Evolutionary conservation across 1,140 invertebrate genomes (phyloP).

Genomic region (Antheraea mylitta): DNA sequence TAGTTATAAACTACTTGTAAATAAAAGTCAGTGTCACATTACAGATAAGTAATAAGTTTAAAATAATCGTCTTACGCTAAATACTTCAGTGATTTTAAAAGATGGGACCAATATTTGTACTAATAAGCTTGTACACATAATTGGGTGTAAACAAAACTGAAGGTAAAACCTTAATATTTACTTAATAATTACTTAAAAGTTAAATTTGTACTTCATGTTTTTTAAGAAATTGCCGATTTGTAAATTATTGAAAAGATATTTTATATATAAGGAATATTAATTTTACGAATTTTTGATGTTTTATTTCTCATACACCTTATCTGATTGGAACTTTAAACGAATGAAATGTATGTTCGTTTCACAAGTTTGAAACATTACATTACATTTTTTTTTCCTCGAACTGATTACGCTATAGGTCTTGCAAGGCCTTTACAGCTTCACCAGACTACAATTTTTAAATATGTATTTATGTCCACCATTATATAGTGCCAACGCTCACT

Average conservation of each 20-base stretch:
- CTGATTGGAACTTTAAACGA: background rate
- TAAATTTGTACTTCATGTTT: background rate
- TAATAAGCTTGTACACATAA: background rate
- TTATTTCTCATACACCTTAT: background rate
- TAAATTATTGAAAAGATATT: conserved; percentile 2
- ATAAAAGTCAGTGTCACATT: conserved; percentile 6
- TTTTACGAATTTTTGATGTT: background rate
- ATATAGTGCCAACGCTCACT: too few species aligned
- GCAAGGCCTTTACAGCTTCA: too few species aligned
- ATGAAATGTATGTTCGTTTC: background rate
- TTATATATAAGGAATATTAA: background rate
- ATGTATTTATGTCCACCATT: too few species aligned
- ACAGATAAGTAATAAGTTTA: conserved; percentile 3
- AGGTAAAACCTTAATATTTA: background rate
- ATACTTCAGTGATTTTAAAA: conserved; percentile 3
- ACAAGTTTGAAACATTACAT: too few species aligned
- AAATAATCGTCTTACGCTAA: background rate
- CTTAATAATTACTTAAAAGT: background rate
- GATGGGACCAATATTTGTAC: conserved; percentile 1
- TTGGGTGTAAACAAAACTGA: background rate
- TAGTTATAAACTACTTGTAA: conserved; percentile 4
- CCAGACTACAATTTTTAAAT: too few species aligned
- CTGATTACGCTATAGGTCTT: too few species aligned
- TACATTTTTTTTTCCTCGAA: background rate
- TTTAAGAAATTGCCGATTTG: background rate